Conservation (phyloP, 2,113 vertebrate species). For the Hippocampus barbouri region DNA sequence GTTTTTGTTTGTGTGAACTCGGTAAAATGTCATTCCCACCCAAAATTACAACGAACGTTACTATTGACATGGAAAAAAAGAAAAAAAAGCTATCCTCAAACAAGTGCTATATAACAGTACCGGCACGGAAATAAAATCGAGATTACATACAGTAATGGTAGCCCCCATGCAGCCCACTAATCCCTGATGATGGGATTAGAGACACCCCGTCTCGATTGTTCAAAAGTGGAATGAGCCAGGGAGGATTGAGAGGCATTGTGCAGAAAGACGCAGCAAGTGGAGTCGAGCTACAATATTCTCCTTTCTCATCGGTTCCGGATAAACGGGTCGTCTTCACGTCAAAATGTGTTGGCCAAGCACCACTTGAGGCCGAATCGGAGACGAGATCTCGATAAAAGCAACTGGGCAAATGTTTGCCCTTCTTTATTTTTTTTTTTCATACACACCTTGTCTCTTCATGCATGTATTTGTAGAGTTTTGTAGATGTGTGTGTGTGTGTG, state of each 20-base stretch:
- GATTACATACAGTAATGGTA: conserved; percentile 7
- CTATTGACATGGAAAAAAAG: not conserved
- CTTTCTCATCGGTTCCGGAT: no score
- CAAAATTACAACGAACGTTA: not conserved
- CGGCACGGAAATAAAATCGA: not conserved
- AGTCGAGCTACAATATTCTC: no score
- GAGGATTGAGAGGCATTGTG: conserved; percentile 3
- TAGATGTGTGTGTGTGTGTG: no score
- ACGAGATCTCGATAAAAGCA: no score
- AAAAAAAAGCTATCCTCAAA: not conserved
- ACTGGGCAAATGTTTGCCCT: no score
- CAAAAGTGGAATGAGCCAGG: not conserved
- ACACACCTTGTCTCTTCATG: no score
- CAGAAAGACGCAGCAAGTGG: not conserved
- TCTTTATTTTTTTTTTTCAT: no score
- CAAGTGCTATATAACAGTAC: not conserved
- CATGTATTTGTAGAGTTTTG: no score
- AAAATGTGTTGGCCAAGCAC: no score
- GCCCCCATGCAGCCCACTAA: conserved; percentile 2
- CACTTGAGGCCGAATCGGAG: no score
- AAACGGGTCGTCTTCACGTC: no score
- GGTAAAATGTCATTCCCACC: not conserved
- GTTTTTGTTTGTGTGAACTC: no score
- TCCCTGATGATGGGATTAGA: conserved; percentile 7
- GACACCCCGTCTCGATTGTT: conserved; percentile 1